Evolutionary conservation across 2,113 vertebrate species (phyloP), one percentile per base, ranked within the genome.

Genomic region (Trematocara nigrifrons): DNA sequence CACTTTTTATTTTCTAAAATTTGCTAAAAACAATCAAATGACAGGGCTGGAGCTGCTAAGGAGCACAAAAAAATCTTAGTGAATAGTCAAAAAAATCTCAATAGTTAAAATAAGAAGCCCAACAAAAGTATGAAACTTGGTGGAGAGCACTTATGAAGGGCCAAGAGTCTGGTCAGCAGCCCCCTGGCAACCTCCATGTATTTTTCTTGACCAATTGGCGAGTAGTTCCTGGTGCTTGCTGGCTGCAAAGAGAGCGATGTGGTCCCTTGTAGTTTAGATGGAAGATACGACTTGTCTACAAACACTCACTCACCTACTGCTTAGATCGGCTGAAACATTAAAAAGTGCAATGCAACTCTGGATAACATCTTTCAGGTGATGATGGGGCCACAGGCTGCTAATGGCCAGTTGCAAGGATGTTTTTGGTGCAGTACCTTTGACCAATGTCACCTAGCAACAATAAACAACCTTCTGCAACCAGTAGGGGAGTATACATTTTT

Each of bases 151-250:
- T 26, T 26, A 26, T 26, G 26, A 26, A 26, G 38, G 64, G 29
- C 64, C n/a, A 22, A 22, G 18, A 40, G 2, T 13, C 35, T 40
- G 61, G 6, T 66, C 35, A 66, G 61, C 35, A 40, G 10, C 10
- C n/a, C 35, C 18, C 12, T 42, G 38, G n/a, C 38, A 69, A 42
- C 38, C 38, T 6, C 38, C 11, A 6, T 69, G 20, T 66, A 2
- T 40, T 40, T 40, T 22, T 20, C 61, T 20, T 12, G 61, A 66
- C 0, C 0, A 38, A 12, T 2, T 66, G 33, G 35, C 0, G 3
- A 40, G 18, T 66, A 38, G 61, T 40, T 66, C 18, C 35, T 66
- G 35, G 11, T 40, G 35, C 18, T 66, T 40, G n/a, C 10, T 40
- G 59, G 33, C 59, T 64, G 10, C 61, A 40, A 12, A 40, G 10